phyloP scores from a whole-genome alignment of 2,113 vertebrate genomes.

The Columbina picui region DNA sequence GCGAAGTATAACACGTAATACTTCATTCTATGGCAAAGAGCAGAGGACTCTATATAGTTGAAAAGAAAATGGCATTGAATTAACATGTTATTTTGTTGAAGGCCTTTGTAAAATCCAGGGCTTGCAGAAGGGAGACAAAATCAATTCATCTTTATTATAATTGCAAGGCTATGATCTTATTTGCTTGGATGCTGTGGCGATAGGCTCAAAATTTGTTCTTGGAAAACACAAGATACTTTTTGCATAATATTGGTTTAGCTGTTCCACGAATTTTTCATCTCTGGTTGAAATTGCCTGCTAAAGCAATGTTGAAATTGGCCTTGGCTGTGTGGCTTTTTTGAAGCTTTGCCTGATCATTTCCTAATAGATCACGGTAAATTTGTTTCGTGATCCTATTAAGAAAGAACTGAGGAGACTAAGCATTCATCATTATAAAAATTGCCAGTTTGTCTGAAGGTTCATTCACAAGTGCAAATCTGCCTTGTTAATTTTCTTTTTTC shows the following conservation, averaged over 20 bases:
- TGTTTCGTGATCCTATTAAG: conserved; percentile 59
- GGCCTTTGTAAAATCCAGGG: conserved; percentile 46
- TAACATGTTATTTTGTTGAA: conserved; percentile 57
- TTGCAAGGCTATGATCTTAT: conserved; percentile 69
- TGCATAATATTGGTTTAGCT: conserved; percentile 71
- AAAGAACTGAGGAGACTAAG: conserved; percentile 26
- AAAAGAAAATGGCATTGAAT: conserved; percentile 67
- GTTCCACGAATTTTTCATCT: conserved; percentile 72
- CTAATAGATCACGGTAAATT: conserved; percentile 58
- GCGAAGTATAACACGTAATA: background rate
- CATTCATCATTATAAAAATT: conserved; percentile 52
- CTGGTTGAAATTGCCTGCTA: conserved; percentile 66
- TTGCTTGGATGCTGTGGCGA: conserved; percentile 65
- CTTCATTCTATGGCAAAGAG: conserved; percentile 16
- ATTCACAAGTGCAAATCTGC: conserved; percentile 34
- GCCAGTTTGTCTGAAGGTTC: conserved; percentile 5
- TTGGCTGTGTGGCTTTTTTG: conserved; percentile 45
- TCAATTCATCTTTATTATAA: conserved; percentile 70
- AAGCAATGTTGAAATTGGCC: conserved; percentile 63
- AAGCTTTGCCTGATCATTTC: conserved; percentile 61
- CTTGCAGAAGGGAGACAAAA: conserved; percentile 44
- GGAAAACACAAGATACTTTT: conserved; percentile 67
- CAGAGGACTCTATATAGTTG: conserved; percentile 8
- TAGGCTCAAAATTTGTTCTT: conserved; percentile 67
- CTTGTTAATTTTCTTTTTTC: conserved; percentile 40